Base-by-base conservation (phyloP, 2,113 vertebrate species). In the Spilogale gracilis region DNA sequence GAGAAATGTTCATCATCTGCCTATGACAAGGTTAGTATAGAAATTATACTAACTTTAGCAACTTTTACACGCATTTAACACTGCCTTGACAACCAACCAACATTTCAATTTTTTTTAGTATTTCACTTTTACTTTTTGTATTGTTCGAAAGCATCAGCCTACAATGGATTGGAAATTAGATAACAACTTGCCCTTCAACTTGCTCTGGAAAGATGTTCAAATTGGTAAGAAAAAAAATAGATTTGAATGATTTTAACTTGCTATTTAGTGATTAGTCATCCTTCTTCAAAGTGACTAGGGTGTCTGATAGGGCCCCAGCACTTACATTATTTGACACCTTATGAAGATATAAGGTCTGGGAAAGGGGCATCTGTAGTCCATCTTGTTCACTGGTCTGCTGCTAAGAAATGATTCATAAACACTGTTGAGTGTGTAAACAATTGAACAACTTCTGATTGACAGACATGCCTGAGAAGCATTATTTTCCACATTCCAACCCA, bases 81-180 rank as follows among this genome's bases (percentile, higher is more conserved):
- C 32, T 69, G 13, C 3, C 65, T 13, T 54, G 27, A 73, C 16
- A 61, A 67, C 3, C 18, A 89, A 78, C 27, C n/a, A 73, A 48
- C 8, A 6, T n/a, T 60, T 43, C n/a, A 50, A 32, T 74, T 73
- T 91, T 67, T 74, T 50, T 67, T 27, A 74, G 38, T n/a, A 88
- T 82, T 82, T 86, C 92, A 43, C 65, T 89, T 93, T 93, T 76
- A 48, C 16, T 96, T 81, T 76, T 56, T 76, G 3, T 80, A 89
- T 89, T 94, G 80, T 89, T 73, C 30, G 60, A 43, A 85, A 48
- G 4, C 82, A 80, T 90, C 45, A 69, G 17, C 48, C 17, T 11
- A 63, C 63, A 89, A 50, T 71, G n/a, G 17, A 23, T 43, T 82
- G 9, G 23, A 85, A 94, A 74, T 81, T 45, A 13, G 73, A 89